Evolutionary conservation across 2,113 vertebrate species (phyloP).

Genomic region (Junco hyemalis): DNA sequence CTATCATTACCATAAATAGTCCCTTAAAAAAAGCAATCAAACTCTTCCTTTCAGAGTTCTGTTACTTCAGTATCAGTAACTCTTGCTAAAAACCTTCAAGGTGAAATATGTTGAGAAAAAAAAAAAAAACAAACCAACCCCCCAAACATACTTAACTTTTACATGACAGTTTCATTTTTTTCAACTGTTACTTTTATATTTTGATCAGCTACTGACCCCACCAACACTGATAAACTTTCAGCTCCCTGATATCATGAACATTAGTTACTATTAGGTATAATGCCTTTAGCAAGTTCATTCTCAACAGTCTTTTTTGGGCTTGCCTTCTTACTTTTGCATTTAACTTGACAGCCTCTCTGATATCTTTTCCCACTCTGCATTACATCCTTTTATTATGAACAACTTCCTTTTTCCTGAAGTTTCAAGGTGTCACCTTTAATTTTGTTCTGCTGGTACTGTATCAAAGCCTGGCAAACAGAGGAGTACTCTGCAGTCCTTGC

Average conservation of each 20-base stretch:
- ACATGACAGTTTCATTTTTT: not conserved
- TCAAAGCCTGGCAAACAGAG: not conserved
- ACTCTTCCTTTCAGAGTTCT: not conserved
- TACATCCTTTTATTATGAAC: not conserved
- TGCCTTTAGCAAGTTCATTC: not conserved
- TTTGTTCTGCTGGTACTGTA: not conserved
- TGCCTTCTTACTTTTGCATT: not conserved
- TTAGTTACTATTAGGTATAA: not conserved
- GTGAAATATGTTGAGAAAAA: not conserved
- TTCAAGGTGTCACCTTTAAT: not conserved
- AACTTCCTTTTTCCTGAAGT: not conserved
- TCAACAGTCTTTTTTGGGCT: not conserved
- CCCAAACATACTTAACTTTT: not conserved
- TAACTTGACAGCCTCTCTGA: not conserved
- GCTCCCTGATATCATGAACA: not conserved
- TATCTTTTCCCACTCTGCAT: not conserved
- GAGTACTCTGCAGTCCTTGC: not conserved
- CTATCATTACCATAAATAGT: not conserved
- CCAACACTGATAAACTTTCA: not conserved
- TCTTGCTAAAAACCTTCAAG: not conserved
- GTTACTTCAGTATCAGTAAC: not conserved
- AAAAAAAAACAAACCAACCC: fast-evolving
- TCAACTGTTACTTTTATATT: not conserved
- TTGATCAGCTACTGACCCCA: not conserved
- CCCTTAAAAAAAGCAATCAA: not conserved